Evolutionary conservation across 2,797 vertebrate genomes (phyloP), one percentile per base, ranked within the genome.

Genomic region (Nothura maculosa): DNA sequence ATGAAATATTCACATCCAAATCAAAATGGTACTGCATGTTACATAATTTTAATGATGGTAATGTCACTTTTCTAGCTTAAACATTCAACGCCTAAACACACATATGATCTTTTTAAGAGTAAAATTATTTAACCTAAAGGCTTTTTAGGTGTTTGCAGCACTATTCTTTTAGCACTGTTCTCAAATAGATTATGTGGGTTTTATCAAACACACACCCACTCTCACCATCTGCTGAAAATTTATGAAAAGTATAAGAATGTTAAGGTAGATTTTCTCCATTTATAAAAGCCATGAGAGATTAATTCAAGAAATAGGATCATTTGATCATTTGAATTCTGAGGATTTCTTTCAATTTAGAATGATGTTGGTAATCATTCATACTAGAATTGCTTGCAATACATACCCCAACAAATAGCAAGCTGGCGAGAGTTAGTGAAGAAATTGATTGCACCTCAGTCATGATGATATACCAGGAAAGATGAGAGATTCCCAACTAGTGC

Each of bases 141-240:
- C 76, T 93, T 94, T 94, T 93, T 96, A 95, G 76, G 87, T 92
- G 76, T 89, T 95, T 92, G 93, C 82, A 79, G 79, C 67, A 74
- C 87, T 94, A 91, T 94, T 96, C 92, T 94, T 89, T 81, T 87
- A 94, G 36, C 1, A 1, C 58, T 85, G 79, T 92, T 95, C 93
- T 95, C 93, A 96, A 95, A 93, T 94, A 94, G 79, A 96, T 92
- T 91, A 94, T 89, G 87, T 87, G 82, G 30, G 90, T 95, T 95
- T 95, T 95, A 93, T 94, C 81, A 95, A 93, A 94, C 94, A 93
- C 89, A 95, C 95, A 91, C 92, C 94, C 88, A 94, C 95, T 94
- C 92, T 92, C 36, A 92, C 92, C 92, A 94, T 94, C 94, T 95
- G 90, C 85, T 91, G 70, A 70, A 94, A 95, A 93, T 85, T 94